Evolutionary conservation across 2,888 invertebrate species (phyloP), one percentile per base, ranked within the genome.

Genomic region (Mechanitis mazaeus): DNA sequence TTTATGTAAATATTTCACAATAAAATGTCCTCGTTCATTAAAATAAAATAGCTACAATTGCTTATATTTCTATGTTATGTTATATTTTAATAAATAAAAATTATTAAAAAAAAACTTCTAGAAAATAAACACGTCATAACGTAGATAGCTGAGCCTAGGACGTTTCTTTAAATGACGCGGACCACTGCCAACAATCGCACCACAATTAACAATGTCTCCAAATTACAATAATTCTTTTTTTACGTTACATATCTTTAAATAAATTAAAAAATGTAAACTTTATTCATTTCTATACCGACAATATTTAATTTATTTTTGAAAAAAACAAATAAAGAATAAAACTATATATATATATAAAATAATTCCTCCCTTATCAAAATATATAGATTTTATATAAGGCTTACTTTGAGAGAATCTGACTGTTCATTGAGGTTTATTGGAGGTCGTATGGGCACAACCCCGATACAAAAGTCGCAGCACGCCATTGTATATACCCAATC

Each of bases 401-500:
- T 93, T 90, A 96, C 96, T 93, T 94, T 95, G 69, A 95, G 87
- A 68, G 93, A 84, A 74, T 96, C 95, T 66, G 96, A 96, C 75
- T 89, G 89, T 73, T 93, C 94, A 76, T 79, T 92, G 71, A 95
- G 87, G 81, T 94, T 94, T 79, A 96, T 94, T 67, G 96, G 96
- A 69, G 94, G 91, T 75, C 94, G 92, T 72, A 96, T 93, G 63
- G 94, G 94, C 72, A 93, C 90, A 66, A 93, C 93, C 72, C 92
- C 91, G 74, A 91, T 90, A 83, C 94, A 94, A 81, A 94, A 93
- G 70, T 85, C 83, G 83, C 94, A 94, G 81, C 93, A 93, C 73
- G 92, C 87, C 93, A 93, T 93, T 72, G 66, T 66, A 69, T 69
- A 72, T 59, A 59, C 45, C 63, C 56, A 58, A 71, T 70, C 82